Base-by-base conservation (phyloP, 2,797 vertebrate species). In the Oophaga sylvatica region DNA sequence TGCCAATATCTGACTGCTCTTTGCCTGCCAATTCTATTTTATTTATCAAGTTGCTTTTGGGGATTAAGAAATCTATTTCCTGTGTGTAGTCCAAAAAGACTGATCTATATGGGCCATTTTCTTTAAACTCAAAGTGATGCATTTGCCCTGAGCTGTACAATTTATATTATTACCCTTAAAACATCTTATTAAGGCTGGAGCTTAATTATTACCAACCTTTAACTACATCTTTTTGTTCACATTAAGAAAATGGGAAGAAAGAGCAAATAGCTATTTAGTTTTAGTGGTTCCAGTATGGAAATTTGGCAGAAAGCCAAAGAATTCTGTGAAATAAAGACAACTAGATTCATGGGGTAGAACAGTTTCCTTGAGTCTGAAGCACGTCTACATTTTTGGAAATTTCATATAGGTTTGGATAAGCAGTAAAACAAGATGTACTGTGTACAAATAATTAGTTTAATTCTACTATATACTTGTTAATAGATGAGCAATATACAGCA, bases 181-280 rank as follows among this genome's bases (percentile, higher is more conserved):
- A 84, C 35, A 85, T 90, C 80, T 91, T 90, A 68, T 89, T 90
- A 68, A 73, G n/a, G 59, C 31, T 26, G 31, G 56, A 35, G 80
- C 89, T 90, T 83, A 90, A 31, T 73, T 71, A 17, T 70, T 11
- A 89, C 57, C 48, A 80, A 81, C 86, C 89, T 88, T 88, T 88
- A 90, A 90, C 90, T 83, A 88, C 88, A 86, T 80, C 70, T 57
- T n/a, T 90, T 87, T 83, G 90, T 65, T 88, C 41, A 81, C 70
- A 86, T 81, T 67, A 57, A 22, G 41, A 63, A 83, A 83, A 87
- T 56, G 60, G 45, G 80, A 65, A 75, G 57, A 53, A 81, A n/a
- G 19, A 81, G n/a, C n/a, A 82, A 85, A 82, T 63, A 67, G 68
- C 80, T 20, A 12, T 77, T 87, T 76, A 80, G 71, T 48, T 73